A percentile compares a stretch with the other conserved stretches of the same genome.
Conservation (phyloP, 2,888 invertebrate species). For the Acronicta aceris region DNA sequence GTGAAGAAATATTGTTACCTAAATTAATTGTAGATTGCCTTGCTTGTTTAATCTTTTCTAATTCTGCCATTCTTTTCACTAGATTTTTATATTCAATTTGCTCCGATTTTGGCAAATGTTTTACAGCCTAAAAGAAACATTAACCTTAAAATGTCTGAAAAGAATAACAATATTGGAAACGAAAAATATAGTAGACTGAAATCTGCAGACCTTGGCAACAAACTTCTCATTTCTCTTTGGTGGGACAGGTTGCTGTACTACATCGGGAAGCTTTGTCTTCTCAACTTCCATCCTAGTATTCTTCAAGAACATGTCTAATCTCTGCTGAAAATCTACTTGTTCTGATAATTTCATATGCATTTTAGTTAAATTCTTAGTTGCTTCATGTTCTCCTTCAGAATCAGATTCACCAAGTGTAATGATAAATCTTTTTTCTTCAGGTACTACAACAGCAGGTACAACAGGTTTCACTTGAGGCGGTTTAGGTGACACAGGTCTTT, state of each 20-base stretch:
- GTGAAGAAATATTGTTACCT: conserved; percentile 37
- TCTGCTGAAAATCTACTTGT: conserved; percentile 82
- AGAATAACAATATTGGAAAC: conserved; percentile 15
- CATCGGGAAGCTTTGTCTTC: conserved; percentile 72
- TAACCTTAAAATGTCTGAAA: conserved; percentile 33
- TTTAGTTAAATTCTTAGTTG: conserved; percentile 85
- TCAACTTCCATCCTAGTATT: conserved; percentile 82
- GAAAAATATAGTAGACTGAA: conserved; percentile 21
- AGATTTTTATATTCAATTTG: conserved; percentile 85
- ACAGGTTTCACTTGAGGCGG: conserved; percentile 40
- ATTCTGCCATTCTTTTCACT: conserved; percentile 85
- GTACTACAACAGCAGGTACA: conserved; percentile 44
- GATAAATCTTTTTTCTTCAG: conserved; percentile 81
- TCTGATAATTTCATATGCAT: conserved; percentile 85
- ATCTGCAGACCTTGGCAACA: conserved; percentile 79
- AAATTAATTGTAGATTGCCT: conserved; percentile 71
- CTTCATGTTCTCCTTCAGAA: conserved; percentile 86
- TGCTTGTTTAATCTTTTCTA: conserved; percentile 84
- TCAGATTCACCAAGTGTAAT: conserved; percentile 83
- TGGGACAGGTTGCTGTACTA: conserved; percentile 65
- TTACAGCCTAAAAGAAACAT: conserved; percentile 77
- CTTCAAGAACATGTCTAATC: conserved; percentile 82
- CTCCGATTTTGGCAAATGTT: conserved; percentile 84
- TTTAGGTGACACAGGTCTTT: conserved; percentile 42
- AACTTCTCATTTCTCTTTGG: conserved; percentile 76